Conservation (phyloP, 2,113 vertebrate genomes). For the Bujurquina vittata region DNA sequence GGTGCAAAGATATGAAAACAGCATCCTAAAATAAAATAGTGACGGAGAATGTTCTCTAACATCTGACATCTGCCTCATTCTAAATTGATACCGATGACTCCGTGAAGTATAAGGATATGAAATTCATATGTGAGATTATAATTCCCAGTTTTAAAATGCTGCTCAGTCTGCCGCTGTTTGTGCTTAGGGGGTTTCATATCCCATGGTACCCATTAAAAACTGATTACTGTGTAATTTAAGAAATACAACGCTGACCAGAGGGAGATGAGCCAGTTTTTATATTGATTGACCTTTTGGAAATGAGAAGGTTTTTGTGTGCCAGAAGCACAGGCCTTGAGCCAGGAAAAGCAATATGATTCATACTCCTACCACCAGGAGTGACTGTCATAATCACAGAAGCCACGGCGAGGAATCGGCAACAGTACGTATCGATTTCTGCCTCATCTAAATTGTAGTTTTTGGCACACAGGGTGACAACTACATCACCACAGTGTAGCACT, state of each 20-base stretch:
- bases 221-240: constrained; percentile 38
- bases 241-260: neutral
- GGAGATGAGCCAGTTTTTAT: constrained; percentile 5
- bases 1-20: constrained; percentile 18
- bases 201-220: constrained; percentile 13
- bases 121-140: neutral
- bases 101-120: neutral
- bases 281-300: constrained; percentile 54
- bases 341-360: constrained; percentile 29
- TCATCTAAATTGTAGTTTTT: constrained; percentile 30
- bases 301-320: constrained; percentile 5
- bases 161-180: neutral
- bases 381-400: constrained; percentile 43
- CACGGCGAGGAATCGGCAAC: constrained; percentile 1
- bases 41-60: neutral
- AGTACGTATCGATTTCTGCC: constrained; percentile 56
- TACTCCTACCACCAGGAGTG: constrained; percentile 25
- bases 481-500: constrained; percentile 18
- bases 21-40: neutral
- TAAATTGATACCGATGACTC: neutral
- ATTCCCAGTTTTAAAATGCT: neutral
- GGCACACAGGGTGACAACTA: constrained; percentile 28
- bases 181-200: neutral
- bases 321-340: constrained; percentile 19
- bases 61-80: neutral